Conservation (phyloP, 2,113 vertebrate species). For the Callopanchax toddi region DNA sequence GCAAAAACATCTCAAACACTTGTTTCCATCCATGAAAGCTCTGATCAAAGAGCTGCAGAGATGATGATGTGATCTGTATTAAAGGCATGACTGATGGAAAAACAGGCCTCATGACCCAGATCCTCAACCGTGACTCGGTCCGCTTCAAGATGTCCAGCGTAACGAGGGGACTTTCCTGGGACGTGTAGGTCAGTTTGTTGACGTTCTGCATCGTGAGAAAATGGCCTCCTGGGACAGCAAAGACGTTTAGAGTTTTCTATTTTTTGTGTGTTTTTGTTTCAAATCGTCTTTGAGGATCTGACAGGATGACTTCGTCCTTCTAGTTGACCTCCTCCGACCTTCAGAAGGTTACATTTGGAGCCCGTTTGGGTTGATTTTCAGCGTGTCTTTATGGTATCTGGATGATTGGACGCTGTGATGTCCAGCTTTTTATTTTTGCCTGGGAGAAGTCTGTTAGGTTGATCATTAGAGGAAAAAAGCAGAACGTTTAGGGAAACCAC, state of each 20-base stretch:
- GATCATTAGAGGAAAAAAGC: not conserved
- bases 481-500: not conserved
- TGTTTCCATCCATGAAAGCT: not conserved
- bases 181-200: slow-evolving; percentile 19
- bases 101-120: slow-evolving; percentile 28
- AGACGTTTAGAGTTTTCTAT: not conserved
- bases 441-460: not conserved
- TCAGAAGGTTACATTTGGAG: not conserved
- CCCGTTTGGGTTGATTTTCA: not conserved
- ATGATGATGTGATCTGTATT: not conserved
- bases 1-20: too few relatives aligned
- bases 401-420: not conserved
- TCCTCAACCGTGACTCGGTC: not conserved
- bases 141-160: not conserved
- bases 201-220: not conserved
- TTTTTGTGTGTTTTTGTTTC: not conserved
- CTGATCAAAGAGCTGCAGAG: not conserved
- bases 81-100: not conserved
- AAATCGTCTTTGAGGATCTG: not conserved
- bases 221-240: too few relatives aligned
- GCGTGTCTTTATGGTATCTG: not conserved
- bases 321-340: not conserved
- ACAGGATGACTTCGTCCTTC: slow-evolving; percentile 3
- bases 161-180: slow-evolving; percentile 33
- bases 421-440: not conserved